Conservation (phyloP, 2,888 invertebrate species). For the Tortrix viridana region DNA sequence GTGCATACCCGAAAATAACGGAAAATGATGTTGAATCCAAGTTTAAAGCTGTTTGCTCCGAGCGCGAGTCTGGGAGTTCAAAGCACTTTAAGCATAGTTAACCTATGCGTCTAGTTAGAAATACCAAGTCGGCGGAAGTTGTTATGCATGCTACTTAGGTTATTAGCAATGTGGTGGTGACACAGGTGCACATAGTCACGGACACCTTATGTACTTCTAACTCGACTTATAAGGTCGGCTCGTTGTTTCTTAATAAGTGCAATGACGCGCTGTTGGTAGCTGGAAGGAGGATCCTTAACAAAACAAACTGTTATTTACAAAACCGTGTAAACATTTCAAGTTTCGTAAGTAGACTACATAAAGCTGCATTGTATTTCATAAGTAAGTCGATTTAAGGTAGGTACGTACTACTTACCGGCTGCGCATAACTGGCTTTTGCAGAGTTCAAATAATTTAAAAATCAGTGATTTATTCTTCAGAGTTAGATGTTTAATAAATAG, state of each 20-base stretch:
- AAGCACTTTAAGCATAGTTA: constrained; percentile 23
- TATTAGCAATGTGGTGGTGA: too few relatives aligned
- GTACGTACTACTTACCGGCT: too few relatives aligned
- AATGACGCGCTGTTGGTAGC: constrained; percentile 12
- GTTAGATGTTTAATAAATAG: too few relatives aligned
- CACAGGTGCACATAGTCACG: too few relatives aligned
- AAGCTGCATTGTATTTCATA: too few relatives aligned
- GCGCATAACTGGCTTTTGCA: too few relatives aligned
- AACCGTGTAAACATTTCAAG: constrained; percentile 45
- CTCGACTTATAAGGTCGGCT: not conserved
- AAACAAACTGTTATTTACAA: constrained; percentile 46
- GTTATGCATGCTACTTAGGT: constrained; percentile 17
- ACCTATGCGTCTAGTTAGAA: constrained; percentile 15
- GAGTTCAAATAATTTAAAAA: too few relatives aligned
- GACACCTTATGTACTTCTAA: too few relatives aligned
- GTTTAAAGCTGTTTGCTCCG: constrained; percentile 17
- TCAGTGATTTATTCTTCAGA: too few relatives aligned
- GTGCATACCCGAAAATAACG: not conserved
- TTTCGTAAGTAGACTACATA: too few relatives aligned
- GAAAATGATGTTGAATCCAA: constrained; percentile 20
- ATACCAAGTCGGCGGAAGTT: constrained; percentile 14
- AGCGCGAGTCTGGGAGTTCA: constrained; percentile 12
- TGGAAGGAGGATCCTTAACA: constrained; percentile 29
- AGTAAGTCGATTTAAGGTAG: too few relatives aligned
- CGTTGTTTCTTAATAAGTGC: constrained; percentile 6